These are phyloP conservation scores for Muscina levida DNA, from an alignment of 2,888 invertebrate genomes.

Conservation along the genomic window DNA sequence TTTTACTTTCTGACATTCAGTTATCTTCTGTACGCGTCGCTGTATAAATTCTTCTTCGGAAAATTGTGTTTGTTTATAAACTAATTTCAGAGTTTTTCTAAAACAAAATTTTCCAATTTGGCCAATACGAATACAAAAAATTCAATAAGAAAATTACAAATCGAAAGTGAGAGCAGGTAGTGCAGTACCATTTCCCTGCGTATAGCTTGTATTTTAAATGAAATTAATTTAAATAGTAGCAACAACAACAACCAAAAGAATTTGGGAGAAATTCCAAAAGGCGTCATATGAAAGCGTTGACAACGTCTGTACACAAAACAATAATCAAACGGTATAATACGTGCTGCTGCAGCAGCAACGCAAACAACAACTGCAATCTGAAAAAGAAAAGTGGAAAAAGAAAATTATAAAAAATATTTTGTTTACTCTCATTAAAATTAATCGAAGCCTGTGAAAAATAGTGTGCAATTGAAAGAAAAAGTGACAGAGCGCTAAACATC, in stretches of 20 bases:
- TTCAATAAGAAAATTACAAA: conserved; percentile 8
- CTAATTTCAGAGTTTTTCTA: neutral
- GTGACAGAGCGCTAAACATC: no score
- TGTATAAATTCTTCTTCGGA: conserved; percentile 46
- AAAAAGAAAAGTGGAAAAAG: conserved; percentile 14
- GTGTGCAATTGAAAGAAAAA: no score
- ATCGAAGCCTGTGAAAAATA: no score
- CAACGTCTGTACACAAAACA: no score
- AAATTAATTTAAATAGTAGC: no score
- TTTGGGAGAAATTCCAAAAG: conserved; percentile 10
- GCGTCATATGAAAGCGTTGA: no score
- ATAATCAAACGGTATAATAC: neutral
- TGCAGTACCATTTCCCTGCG: neutral
- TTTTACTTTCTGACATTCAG: conserved; percentile 38
- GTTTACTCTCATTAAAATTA: no score
- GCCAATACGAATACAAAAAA: neutral
- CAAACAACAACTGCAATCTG: no score
- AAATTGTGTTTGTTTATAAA: conserved; percentile 15
- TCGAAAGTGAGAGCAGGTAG: neutral
- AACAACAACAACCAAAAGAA: neutral
- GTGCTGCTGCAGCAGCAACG: conserved; percentile 9
- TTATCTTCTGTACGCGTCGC: conserved; percentile 45
- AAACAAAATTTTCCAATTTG: neutral
- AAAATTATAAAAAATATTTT: conserved; percentile 14
- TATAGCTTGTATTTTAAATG: neutral